Evolutionary conservation across 2,888 invertebrate species (phyloP).

Genomic region (Noctua comes): DNA sequence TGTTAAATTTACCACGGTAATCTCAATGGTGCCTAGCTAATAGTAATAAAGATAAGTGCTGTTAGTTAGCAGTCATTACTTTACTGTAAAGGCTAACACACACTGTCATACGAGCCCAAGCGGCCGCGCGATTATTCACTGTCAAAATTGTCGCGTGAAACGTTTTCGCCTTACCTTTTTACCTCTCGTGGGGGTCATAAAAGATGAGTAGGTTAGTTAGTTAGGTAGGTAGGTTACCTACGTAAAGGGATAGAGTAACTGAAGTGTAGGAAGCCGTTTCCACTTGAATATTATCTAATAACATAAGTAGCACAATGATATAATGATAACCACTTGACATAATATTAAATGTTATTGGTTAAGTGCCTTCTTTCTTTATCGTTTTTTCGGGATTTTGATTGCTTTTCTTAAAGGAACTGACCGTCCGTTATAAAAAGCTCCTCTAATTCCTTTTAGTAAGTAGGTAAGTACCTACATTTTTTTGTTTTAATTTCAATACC

Average conservation of each 20-base stretch:
- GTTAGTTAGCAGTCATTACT: conserved; percentile 49
- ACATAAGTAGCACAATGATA: not conserved
- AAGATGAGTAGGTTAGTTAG: not conserved
- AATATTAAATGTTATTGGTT: conserved; percentile 6
- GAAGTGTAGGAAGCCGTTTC: not conserved
- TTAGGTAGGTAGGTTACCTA: not conserved
- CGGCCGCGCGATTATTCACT: conserved; percentile 11
- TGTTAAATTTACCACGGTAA: conserved; percentile 69
- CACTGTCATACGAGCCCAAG: conserved; percentile 12
- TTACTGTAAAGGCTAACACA: conserved; percentile 46
- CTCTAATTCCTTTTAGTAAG: not conserved
- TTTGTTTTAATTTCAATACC: not conserved
- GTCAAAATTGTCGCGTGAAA: not conserved
- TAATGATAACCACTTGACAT: conserved; percentile 7
- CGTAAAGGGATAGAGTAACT: not conserved
- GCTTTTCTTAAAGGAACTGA: not conserved
- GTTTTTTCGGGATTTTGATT: not conserved
- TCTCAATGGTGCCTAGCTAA: conserved; percentile 72
- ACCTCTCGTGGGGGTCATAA: conserved; percentile 14
- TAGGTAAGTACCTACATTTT: too few relatives aligned
- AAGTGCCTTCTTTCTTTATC: conserved; percentile 1
- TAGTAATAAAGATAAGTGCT: conserved; percentile 78
- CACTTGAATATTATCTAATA: conserved; percentile 18
- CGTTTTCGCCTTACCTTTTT: not conserved
- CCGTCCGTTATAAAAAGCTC: not conserved